Evolutionary conservation across 2,888 invertebrate genomes (phyloP), one percentile per base, ranked within the genome.

Genomic region (Phoenoteleia sp.): DNA sequence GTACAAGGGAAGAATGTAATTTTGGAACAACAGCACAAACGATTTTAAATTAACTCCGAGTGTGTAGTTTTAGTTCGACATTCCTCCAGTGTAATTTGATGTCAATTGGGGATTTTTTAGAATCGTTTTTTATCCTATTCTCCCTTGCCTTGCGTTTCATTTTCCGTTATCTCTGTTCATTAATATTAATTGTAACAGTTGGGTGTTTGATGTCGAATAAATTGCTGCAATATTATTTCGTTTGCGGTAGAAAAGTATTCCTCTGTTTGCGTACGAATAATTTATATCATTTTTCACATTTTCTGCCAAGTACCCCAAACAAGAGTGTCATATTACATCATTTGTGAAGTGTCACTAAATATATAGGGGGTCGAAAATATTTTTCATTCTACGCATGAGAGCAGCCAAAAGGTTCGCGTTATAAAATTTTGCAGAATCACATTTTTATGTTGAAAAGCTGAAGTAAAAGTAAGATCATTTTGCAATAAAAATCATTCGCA

Each of bases 1-100:
- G 47, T 74, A 33, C 67, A n/a, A 29, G n/a, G n/a, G 58, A 74
- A 67, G 58, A 81, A 81, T 67, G 74, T 74, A 81, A 81, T 74
- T 81, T 52, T 67, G 58, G 58, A 74, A 74, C 52, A 74, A 81
- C 66, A 66, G 72, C 25, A 42, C 33, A 66, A 74, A 64, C 72
- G 71, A 72, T 80, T 71, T 72, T 72, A 67, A 72, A 80, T 80
- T 54, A 72, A 72, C 71, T 64, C 39, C 47, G 25, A 69, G 52
- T 69, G 52, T 47, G 74, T 76, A 60, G 69, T 2, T 45, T 56
- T n/a, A 21, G 58, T 64, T 75, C 29, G 54, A 64, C 56, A 21
- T 56, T 60, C 36, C 45, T 56, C 39, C 19, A 13, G n/a, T n/a
- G 17, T 67, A 56, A 77, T 77, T 69, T n/a, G 52, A 49, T 52